phyloP scores from a whole-genome alignment of 64 coral and sea anemone species.

The Porites australiensis region DNA sequence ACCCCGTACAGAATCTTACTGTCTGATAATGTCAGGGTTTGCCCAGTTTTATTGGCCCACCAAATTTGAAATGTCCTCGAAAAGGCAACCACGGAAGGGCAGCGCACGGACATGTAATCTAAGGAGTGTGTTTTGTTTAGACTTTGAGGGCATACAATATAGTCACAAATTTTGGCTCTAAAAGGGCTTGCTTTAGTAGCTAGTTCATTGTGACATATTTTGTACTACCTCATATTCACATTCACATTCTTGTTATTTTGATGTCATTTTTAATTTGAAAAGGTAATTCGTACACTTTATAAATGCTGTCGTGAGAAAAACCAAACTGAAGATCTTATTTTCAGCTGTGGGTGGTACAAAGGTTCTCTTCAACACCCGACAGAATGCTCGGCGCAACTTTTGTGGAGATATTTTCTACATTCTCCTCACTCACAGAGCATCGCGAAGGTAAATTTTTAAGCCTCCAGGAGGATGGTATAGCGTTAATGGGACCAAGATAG shows the following conservation, averaged over 20 bases:
- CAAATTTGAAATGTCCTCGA: background rate
- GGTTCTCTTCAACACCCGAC: no score
- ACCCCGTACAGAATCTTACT: conserved; percentile 5
- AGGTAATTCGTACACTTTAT: conserved; percentile 9
- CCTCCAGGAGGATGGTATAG: no score
- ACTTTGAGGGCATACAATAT: no score
- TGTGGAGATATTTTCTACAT: no score
- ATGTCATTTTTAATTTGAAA: background rate
- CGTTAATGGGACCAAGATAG: no score
- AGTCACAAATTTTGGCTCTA: conserved; percentile 22
- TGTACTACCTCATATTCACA: conserved; percentile 7
- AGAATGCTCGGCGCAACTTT: no score
- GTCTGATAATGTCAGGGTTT: background rate
- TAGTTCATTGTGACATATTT: background rate
- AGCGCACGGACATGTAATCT: conserved; percentile 7
- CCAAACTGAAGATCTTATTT: conserved; percentile 4
- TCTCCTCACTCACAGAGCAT: no score
- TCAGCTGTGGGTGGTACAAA: no score
- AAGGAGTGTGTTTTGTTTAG: background rate
- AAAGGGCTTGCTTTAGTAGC: background rate
- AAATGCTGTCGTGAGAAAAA: background rate
- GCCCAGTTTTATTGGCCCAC: background rate
- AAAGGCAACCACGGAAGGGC: background rate
- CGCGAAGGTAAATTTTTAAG: no score
- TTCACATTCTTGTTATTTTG: conserved; percentile 17